phyloP scores from a whole-genome alignment of 2,797 vertebrate genomes.

The Acipenser ruthenus region DNA sequence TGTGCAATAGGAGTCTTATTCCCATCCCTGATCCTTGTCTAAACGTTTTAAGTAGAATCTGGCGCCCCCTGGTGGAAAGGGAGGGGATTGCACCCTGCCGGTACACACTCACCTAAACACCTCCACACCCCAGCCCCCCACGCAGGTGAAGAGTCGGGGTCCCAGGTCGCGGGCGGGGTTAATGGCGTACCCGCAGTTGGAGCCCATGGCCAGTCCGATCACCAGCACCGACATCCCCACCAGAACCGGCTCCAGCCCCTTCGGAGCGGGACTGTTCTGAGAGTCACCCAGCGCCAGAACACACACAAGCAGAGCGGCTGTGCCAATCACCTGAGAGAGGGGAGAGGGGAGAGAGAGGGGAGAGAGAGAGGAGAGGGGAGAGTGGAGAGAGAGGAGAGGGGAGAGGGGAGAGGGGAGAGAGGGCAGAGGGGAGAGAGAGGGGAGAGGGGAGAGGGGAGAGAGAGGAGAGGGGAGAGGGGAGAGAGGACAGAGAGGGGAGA shows the following conservation, averaged over 20 bases:
- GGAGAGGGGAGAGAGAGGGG: too few relatives aligned
- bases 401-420: background rate
- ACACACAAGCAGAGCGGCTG: conserved; percentile 55
- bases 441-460: conserved; percentile 15
- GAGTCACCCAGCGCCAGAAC: conserved; percentile 57
- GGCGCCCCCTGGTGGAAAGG: background rate
- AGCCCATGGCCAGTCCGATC: conserved; percentile 63
- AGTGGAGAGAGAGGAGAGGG: background rate
- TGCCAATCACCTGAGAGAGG: conserved; percentile 52
- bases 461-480: too few relatives aligned
- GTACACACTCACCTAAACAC: conserved; percentile 55
- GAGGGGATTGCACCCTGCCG: background rate
- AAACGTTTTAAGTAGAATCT: too few relatives aligned
- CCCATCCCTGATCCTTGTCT: too few relatives aligned
- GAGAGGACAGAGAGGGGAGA: background rate
- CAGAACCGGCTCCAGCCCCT: conserved; percentile 49
- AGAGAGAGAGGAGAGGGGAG: too few relatives aligned
- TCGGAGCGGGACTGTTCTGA: conserved; percentile 41
- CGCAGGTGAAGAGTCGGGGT: conserved; percentile 53
- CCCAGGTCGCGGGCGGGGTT: conserved; percentile 67
- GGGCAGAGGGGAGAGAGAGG: conserved; percentile 23
- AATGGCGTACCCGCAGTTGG: conserved; percentile 63
- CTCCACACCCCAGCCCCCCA: conserved; percentile 56
- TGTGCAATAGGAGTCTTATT: too few relatives aligned
- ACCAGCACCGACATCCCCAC: conserved; percentile 51